phyloP scores from a whole-genome alignment of 2,797 vertebrate genomes.

The Peromyscus aztecus region DNA sequence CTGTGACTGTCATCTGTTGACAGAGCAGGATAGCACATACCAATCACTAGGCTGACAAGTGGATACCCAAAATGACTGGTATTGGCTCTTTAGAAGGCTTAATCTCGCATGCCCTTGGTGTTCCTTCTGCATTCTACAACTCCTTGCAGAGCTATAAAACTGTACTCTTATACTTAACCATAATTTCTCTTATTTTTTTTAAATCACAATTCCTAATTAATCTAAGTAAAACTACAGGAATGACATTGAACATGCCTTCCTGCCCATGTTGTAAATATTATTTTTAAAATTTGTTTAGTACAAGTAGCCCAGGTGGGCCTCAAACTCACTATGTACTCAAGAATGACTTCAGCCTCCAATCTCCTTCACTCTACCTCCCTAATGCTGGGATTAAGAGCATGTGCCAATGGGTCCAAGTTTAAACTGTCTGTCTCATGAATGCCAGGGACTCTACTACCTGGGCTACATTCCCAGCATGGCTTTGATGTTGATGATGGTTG shows the following conservation, averaged over 20 bases:
- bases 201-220: not conserved
- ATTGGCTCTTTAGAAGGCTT: not conserved
- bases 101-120: not conserved
- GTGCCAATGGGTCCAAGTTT: not conserved
- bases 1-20: rapidly evolving
- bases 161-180: not conserved
- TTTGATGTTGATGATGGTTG: not conserved
- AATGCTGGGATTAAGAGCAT: not conserved
- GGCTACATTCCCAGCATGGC: not conserved
- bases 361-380: not conserved
- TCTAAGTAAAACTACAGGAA: not conserved
- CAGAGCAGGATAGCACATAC: no score
- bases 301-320: not conserved
- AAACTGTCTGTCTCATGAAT: not conserved
- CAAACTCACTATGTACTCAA: not conserved
- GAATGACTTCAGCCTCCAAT: not conserved
- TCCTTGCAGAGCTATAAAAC: not conserved
- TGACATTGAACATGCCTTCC: not conserved
- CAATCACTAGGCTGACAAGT: rapidly evolving
- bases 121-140: not conserved
- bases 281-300: not conserved
- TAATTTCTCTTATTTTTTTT: not conserved
- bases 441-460: not conserved
- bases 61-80: not conserved
- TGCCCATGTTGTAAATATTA: not conserved